Evolutionary conservation across 2,113 vertebrate genomes (phyloP).

Genomic region (Chelonoidis abingdonii): DNA sequence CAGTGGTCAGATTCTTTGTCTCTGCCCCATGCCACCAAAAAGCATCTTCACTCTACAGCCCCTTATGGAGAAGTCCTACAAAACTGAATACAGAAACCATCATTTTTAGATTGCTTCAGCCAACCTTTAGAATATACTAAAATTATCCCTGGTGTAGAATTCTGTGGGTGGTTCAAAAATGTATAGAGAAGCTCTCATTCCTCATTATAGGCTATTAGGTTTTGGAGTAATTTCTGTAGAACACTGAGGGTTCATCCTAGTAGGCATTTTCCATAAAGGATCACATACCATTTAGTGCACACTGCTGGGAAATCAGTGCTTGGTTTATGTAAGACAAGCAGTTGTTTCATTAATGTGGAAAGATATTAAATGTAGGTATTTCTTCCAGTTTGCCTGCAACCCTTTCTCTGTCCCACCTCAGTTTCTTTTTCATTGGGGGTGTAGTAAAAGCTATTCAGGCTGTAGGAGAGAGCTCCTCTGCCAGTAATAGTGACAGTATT

Average conservation of each 20-base stretch:
- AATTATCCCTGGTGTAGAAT: neutral
- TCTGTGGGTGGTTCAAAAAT: neutral
- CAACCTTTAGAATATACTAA: neutral
- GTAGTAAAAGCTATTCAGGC: neutral
- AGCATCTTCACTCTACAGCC: neutral
- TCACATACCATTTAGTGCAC: neutral
- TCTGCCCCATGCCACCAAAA: neutral
- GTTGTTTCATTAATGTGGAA: neutral
- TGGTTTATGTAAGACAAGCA: neutral
- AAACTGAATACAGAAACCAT: neutral
- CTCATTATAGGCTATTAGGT: neutral
- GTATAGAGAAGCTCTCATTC: neutral
- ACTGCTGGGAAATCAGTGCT: neutral
- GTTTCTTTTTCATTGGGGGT: neutral
- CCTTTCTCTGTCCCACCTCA: neutral
- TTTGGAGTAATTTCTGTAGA: neutral
- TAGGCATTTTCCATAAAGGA: accelerated
- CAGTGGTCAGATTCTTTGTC: neutral
- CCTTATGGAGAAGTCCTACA: neutral
- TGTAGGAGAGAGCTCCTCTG: neutral
- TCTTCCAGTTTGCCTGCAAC: neutral
- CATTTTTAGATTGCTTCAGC: neutral
- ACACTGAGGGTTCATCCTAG: neutral
- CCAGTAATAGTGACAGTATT: neutral
- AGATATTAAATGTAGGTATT: neutral